phyloP scores from a whole-genome alignment of 2,113 vertebrate genomes.

The Herpailurus yagouaroundi region DNA sequence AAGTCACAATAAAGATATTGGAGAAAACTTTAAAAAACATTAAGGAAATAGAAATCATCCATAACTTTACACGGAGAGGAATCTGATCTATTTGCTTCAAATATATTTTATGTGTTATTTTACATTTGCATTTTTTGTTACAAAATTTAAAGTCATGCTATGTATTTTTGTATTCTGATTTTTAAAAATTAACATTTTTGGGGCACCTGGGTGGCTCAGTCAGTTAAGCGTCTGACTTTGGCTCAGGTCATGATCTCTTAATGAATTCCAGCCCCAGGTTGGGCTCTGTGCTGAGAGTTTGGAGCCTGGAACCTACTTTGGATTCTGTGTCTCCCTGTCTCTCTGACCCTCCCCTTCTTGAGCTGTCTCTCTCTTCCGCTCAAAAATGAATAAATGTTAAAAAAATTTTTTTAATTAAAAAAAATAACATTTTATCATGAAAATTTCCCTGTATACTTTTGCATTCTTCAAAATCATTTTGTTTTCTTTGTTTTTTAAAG shows the following conservation, averaged over 20 bases:
- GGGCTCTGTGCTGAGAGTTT: no score
- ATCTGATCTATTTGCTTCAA: background rate
- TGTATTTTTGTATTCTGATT: background rate
- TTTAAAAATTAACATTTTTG: background rate
- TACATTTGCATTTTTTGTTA: background rate
- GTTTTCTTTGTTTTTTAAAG: no score
- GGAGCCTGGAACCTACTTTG: no score
- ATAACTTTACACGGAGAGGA: background rate
- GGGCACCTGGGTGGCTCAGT: no score
- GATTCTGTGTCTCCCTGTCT: no score
- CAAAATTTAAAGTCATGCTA: background rate
- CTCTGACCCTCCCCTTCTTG: no score
- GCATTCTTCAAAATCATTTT: background rate
- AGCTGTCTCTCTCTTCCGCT: no score
- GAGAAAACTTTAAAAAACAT: background rate
- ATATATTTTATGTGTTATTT: background rate
- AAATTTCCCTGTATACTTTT: background rate
- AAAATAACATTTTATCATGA: background rate
- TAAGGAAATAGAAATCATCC: background rate
- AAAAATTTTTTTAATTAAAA: background rate
- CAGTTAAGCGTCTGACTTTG: no score
- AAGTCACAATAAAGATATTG: background rate
- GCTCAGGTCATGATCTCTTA: no score
- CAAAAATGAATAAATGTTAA: no score
- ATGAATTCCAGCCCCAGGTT: no score